phyloP scores from a whole-genome alignment of 2,113 vertebrate species.

The Atrichornis clamosus region DNA sequence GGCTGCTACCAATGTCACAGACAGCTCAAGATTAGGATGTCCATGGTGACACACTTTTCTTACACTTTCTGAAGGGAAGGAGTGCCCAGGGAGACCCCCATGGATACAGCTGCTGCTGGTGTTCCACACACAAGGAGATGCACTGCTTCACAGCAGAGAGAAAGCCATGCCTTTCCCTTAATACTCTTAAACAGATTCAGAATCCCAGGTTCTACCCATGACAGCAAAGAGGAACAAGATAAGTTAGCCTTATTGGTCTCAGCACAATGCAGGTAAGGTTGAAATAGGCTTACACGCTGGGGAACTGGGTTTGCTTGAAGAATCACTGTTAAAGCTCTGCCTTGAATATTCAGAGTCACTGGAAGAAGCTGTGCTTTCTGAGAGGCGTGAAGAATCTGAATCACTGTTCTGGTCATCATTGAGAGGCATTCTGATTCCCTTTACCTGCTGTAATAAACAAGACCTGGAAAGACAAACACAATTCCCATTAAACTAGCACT shows the following conservation, averaged over 20 bases:
- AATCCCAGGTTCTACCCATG: neutral
- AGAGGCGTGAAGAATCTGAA: slow-evolving; percentile 79
- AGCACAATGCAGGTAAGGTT: neutral
- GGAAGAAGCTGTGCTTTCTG: slow-evolving; percentile 80
- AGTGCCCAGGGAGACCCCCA: neutral
- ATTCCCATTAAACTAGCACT: neutral
- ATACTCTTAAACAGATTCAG: neutral
- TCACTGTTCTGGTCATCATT: slow-evolving; percentile 84
- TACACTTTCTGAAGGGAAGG: neutral
- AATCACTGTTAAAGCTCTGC: slow-evolving; percentile 87
- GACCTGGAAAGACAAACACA: slow-evolving; percentile 44
- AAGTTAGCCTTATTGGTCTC: neutral
- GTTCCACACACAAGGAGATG: neutral
- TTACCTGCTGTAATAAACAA: neutral
- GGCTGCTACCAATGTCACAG: neutral
- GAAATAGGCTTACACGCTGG: slow-evolving; percentile 82
- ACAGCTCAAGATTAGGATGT: neutral
- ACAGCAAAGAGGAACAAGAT: neutral
- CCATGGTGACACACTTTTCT: neutral
- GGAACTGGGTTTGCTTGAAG: slow-evolving; percentile 89
- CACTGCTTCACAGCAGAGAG: neutral
- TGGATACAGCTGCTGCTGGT: neutral
- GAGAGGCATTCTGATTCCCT: slow-evolving; percentile 82
- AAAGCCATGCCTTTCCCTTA: neutral
- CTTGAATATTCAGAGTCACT: slow-evolving; percentile 84